phyloP scores from a whole-genome alignment of 1,140 invertebrate species.

The Mya arenaria region DNA sequence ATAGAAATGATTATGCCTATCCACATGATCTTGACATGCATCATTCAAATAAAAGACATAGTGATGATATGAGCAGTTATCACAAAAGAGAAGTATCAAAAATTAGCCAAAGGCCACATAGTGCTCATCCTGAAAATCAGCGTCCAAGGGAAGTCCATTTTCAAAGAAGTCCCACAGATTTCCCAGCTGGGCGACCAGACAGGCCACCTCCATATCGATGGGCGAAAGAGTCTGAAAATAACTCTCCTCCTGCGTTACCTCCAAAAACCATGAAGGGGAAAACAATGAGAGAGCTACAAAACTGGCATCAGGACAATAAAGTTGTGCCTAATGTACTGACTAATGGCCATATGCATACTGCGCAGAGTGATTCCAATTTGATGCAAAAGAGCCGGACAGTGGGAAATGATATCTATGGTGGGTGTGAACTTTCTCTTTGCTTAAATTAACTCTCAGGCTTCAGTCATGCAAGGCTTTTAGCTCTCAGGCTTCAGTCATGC shows the following conservation, averaged over 20 bases:
- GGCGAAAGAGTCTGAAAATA: conserved; percentile 38
- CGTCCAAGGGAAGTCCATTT: conserved; percentile 6
- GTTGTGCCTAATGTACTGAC: neutral
- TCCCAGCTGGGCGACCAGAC: conserved; percentile 1
- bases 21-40: neutral
- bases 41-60: conserved; percentile 2
- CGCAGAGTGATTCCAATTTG: conserved; percentile 52
- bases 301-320: conserved; percentile 71
- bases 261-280: conserved; percentile 68
- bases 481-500: too few relatives aligned
- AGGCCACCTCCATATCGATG: conserved; percentile 53
- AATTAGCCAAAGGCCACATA: conserved; percentile 32
- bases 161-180: neutral
- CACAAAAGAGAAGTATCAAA: neutral
- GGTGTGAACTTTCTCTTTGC: too few relatives aligned
- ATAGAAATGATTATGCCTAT: too few relatives aligned
- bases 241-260: conserved; percentile 68
- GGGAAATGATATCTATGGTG: conserved; percentile 62
- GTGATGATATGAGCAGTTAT: neutral
- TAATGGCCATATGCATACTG: neutral
- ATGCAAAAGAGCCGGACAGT: conserved; percentile 26
- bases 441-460: too few relatives aligned
- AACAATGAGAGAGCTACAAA: conserved; percentile 71
- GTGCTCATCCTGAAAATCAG: conserved; percentile 26
- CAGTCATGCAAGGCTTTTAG: too few relatives aligned